Conservation (phyloP, 1,140 invertebrate genomes). For the Drosophila leontia region DNA sequence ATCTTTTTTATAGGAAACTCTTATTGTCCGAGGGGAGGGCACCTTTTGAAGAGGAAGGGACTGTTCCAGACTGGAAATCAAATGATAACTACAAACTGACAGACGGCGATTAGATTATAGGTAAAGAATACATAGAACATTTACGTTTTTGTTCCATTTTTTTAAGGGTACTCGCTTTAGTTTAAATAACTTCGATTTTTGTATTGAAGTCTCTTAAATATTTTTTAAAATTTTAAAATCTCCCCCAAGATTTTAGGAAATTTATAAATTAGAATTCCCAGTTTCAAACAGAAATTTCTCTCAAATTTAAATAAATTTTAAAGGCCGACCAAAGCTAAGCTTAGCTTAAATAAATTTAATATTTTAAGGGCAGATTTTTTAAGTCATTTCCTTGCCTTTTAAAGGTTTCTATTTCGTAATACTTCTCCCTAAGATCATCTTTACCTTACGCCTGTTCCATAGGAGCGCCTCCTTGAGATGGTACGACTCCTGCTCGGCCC, state of each 20-base stretch:
- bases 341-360: too few relatives aligned
- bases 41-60: background rate
- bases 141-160: background rate
- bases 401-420: background rate
- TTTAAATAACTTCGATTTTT: background rate
- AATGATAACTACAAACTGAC: slow-evolving; percentile 9
- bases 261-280: background rate
- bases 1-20: background rate
- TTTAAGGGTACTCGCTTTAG: background rate
- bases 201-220: background rate
- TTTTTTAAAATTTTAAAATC: background rate
- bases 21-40: background rate
- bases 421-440: background rate
- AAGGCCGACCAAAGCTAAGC: too few relatives aligned
- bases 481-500: slow-evolving; percentile 54
- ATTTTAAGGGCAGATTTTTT: background rate
- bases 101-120: slow-evolving; percentile 8
- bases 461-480: slow-evolving; percentile 59
- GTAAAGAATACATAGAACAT: background rate
- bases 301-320: too few relatives aligned
- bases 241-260: background rate
- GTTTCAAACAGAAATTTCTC: too few relatives aligned
- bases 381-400: background rate
- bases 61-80: slow-evolving; percentile 1
- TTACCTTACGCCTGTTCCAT: slow-evolving; percentile 62